A percentile compares a stretch with the other conserved stretches of the same genome.
phyloP scores from a whole-genome alignment of 2,797 vertebrate genomes.

The Chelidonichthys spinosus region DNA sequence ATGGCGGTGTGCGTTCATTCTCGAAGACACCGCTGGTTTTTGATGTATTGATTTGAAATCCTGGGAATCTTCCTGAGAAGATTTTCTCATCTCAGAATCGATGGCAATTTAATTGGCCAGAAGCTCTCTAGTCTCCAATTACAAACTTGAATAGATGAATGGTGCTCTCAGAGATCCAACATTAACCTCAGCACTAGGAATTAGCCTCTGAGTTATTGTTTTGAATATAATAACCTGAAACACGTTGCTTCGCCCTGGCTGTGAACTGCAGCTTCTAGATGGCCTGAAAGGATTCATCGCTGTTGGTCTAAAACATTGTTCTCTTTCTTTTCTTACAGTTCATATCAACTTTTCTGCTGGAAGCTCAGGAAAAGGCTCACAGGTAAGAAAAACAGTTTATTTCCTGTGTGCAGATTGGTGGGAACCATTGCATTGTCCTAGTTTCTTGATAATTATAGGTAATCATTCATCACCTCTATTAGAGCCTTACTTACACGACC shows the following conservation, averaged over 20 bases:
- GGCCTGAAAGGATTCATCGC: constrained; percentile 23
- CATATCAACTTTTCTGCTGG: constrained; percentile 67
- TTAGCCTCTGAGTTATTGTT: constrained; percentile 10
- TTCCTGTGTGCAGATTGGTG: constrained; percentile 22
- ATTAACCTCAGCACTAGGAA: constrained; percentile 13
- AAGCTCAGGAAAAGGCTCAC: constrained; percentile 68
- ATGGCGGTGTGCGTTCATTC: constrained; percentile 51
- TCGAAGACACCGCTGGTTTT: constrained; percentile 48
- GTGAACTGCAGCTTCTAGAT: background rate
- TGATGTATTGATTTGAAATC: constrained; percentile 77
- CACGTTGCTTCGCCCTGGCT: background rate
- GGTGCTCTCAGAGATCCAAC: constrained; percentile 39
- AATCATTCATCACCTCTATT: constrained; percentile 30
- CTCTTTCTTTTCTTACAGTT: constrained; percentile 68
- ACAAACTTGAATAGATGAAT: constrained; percentile 62
- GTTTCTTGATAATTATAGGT: constrained; percentile 29
- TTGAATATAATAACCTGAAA: background rate
- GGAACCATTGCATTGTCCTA: background rate
- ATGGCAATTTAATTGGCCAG: constrained; percentile 75
- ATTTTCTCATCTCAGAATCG: constrained; percentile 67
- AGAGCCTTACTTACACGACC: constrained; percentile 38
- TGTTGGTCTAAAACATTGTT: constrained; percentile 31
- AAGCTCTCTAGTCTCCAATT: constrained; percentile 73
- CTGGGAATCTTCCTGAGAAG: constrained; percentile 61
- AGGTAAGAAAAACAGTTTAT: constrained; percentile 73